Conservation (phyloP, 2,113 vertebrate species). For the Paratilapia polleni region DNA sequence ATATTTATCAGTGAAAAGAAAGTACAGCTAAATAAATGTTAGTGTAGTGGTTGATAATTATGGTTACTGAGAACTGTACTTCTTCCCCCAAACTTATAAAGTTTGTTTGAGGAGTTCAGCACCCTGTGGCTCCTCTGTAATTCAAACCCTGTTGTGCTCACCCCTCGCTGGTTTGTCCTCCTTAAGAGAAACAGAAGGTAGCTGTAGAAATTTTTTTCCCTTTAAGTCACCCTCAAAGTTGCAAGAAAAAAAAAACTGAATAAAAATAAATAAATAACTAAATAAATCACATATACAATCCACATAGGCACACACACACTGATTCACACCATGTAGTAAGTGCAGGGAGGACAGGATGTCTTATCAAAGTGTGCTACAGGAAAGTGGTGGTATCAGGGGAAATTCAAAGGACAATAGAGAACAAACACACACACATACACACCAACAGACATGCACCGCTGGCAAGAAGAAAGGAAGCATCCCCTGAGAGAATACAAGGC, state of each 20-base stretch:
- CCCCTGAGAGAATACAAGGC: slow-evolving; percentile 56
- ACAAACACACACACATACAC: slow-evolving; percentile 41
- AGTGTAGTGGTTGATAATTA: neutral
- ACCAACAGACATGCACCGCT: slow-evolving; percentile 44
- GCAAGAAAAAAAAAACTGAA: neutral
- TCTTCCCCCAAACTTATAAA: neutral
- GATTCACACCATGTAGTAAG: slow-evolving; percentile 28
- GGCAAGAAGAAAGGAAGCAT: slow-evolving; percentile 49
- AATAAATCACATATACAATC: slow-evolving; percentile 3
- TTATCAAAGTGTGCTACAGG: slow-evolving; percentile 60
- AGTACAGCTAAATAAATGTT: neutral
- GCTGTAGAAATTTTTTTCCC: slow-evolving; percentile 20
- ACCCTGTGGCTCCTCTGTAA: slow-evolving; percentile 2
- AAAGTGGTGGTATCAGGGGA: slow-evolving; percentile 65
- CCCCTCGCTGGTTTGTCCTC: neutral
- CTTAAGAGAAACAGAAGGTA: slow-evolving; percentile 22
- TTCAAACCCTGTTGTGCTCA: slow-evolving; percentile 18
- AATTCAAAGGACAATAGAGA: slow-evolving; percentile 73
- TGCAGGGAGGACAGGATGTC: slow-evolving; percentile 60
- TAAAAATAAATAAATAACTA: no score
- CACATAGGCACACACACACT: slow-evolving; percentile 12
- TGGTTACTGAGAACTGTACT: neutral
- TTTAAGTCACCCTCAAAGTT: slow-evolving; percentile 46
- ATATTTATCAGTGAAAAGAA: slow-evolving; percentile 28
- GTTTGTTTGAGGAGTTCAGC: neutral